Evolutionary conservation across 1,140 invertebrate species (phyloP).

Genomic region (Agrilus planipennis): DNA sequence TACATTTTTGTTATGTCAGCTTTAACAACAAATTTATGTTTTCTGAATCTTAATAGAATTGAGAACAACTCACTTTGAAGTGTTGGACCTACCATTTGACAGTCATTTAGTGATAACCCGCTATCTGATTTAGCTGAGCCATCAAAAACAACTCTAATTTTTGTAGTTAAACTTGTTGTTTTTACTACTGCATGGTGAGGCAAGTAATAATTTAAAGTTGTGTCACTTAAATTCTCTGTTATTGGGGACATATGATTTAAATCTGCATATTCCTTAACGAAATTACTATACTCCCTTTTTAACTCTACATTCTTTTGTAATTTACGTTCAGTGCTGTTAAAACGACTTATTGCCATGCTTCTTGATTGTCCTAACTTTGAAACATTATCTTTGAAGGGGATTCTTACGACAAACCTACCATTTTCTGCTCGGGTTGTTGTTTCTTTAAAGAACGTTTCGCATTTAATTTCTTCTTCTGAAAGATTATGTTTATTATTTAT

Average conservation of each 20-base stretch:
- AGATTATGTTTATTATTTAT: no score
- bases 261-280: conserved; percentile 24
- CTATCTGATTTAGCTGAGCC: conserved; percentile 24
- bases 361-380: conserved; percentile 19
- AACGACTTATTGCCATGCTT: conserved; percentile 17
- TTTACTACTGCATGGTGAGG: conserved; percentile 26
- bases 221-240: neutral
- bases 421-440: neutral
- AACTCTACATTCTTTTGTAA: conserved; percentile 18
- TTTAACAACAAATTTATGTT: conserved; percentile 15
- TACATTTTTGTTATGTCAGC: conserved; percentile 21
- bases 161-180: conserved; percentile 23
- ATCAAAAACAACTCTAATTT: conserved; percentile 27
- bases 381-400: conserved; percentile 12
- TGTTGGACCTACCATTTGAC: conserved; percentile 22
- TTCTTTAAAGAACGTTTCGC: neutral
- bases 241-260: conserved; percentile 24
- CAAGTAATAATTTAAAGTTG: conserved; percentile 19
- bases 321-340: conserved; percentile 22
- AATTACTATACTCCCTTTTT: conserved; percentile 13
- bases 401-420: conserved; percentile 12
- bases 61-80: conserved; percentile 28
- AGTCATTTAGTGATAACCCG: conserved; percentile 25
- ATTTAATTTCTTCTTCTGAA: conserved; percentile 1
- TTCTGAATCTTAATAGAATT: conserved; percentile 29